phyloP scores from a whole-genome alignment of 64 coral and sea anemone species.

The Montipora capricornis region DNA sequence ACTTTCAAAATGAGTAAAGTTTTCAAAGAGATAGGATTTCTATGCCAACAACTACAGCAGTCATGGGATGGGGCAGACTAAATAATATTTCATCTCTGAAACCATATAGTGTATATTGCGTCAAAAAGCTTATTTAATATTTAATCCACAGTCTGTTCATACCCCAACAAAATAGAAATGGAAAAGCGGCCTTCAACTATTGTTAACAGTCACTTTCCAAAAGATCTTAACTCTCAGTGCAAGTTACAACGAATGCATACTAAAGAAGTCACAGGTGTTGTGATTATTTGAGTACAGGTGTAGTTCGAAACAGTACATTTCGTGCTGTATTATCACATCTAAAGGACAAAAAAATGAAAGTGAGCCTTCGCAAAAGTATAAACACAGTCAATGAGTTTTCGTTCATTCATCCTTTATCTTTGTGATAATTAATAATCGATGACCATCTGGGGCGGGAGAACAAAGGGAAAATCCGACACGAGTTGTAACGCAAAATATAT shows the following conservation, averaged over 20 bases:
- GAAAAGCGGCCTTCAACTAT: background rate
- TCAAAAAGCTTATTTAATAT: background rate
- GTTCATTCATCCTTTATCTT: background rate
- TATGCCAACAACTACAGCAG: background rate
- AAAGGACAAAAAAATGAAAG: background rate
- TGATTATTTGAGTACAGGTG: too few relatives aligned
- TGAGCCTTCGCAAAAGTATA: background rate
- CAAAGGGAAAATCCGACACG: too few relatives aligned
- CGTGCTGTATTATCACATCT: background rate
- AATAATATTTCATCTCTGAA: too few relatives aligned
- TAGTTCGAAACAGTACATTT: too few relatives aligned
- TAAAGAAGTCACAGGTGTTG: too few relatives aligned
- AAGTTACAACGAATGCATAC: background rate
- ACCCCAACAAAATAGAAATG: background rate
- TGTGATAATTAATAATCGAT: constrained; percentile 32
- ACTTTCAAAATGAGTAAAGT: background rate
- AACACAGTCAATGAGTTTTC: background rate
- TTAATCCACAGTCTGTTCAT: constrained; percentile 9
- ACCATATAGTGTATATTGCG: background rate
- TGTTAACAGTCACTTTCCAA: background rate
- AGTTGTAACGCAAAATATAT: background rate
- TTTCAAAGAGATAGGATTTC: background rate
- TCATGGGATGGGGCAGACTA: too few relatives aligned
- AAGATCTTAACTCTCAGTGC: background rate
- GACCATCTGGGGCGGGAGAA: background rate